Evolutionary conservation across 1,140 invertebrate species (phyloP).

Genomic region (Psix sp.): DNA sequence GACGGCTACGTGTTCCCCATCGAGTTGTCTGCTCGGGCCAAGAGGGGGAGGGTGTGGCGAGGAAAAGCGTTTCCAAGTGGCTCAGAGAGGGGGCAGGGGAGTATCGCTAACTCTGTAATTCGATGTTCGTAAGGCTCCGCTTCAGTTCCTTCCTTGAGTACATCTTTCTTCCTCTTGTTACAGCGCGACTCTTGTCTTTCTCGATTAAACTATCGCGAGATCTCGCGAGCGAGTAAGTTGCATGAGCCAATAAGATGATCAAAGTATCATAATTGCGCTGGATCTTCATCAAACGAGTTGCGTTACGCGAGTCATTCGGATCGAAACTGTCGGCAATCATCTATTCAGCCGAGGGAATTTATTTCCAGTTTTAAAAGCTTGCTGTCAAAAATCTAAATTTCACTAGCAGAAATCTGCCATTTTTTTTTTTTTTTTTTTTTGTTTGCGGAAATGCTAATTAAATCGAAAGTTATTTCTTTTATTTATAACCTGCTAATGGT

Average conservation of each 20-base stretch:
- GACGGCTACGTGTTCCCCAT: constrained; percentile 55
- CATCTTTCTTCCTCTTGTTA: no score
- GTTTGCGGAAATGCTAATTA: no score
- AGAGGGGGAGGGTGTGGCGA: constrained; percentile 46
- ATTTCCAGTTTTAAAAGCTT: no score
- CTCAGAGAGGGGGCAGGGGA: constrained; percentile 1
- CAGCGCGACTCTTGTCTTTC: constrained; percentile 4
- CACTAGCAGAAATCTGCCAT: no score
- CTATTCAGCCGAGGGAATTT: no score
- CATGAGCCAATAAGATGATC: constrained; percentile 19
- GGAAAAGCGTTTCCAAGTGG: constrained; percentile 40
- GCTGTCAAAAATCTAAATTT: no score
- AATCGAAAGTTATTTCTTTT: no score
- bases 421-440: no score
- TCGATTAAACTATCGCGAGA: constrained; percentile 46
- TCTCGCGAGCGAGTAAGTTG: constrained; percentile 26
- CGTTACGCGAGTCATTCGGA: no score
- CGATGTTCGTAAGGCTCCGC: constrained; percentile 46
- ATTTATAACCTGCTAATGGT: no score
- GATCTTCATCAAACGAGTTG: constrained; percentile 32
- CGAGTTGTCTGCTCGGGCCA: constrained; percentile 28
- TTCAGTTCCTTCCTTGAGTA: neutral
- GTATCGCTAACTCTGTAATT: constrained; percentile 48
- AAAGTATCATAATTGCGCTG: constrained; percentile 29
- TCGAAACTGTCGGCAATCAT: no score